Percentiles rank a stretch among this genome's conserved stretches.
Conservation (phyloP, 2,797 vertebrate genomes). For the Otus scops region DNA sequence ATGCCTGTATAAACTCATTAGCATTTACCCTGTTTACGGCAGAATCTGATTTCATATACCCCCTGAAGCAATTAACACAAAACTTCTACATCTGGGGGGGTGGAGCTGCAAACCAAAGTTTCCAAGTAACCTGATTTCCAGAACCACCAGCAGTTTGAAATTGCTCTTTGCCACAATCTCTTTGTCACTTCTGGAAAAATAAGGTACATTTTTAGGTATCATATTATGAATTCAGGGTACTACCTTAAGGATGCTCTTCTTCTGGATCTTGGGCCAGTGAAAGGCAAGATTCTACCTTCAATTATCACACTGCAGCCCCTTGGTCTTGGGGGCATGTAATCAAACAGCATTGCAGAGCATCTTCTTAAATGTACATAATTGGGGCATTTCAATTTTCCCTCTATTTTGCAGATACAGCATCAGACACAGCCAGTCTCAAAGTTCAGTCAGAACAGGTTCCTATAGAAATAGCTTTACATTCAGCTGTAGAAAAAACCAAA, state of each 20-base stretch:
- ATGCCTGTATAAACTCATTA: not conserved
- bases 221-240: not conserved
- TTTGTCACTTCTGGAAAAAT: not conserved
- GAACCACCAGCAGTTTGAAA: not conserved
- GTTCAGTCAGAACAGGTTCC: not conserved
- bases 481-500: not conserved
- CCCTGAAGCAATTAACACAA: not conserved
- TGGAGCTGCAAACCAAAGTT: not conserved
- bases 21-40: not conserved
- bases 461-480: not conserved
- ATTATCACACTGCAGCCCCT: not conserved
- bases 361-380: not conserved
- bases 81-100: not conserved
- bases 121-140: not conserved
- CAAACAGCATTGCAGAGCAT: not conserved
- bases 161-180: not conserved
- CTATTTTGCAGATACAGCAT: not conserved
- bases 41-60: not conserved
- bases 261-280: not conserved
- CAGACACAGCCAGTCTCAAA: not conserved
- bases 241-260: not conserved
- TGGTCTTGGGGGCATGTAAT: not conserved
- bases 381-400: not conserved
- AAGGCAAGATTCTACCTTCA: not conserved
- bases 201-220: not conserved